Evolutionary conservation across 1,140 invertebrate species (phyloP), one percentile per base, ranked within the genome.

Genomic region (Druon quercuslanigerum): DNA sequence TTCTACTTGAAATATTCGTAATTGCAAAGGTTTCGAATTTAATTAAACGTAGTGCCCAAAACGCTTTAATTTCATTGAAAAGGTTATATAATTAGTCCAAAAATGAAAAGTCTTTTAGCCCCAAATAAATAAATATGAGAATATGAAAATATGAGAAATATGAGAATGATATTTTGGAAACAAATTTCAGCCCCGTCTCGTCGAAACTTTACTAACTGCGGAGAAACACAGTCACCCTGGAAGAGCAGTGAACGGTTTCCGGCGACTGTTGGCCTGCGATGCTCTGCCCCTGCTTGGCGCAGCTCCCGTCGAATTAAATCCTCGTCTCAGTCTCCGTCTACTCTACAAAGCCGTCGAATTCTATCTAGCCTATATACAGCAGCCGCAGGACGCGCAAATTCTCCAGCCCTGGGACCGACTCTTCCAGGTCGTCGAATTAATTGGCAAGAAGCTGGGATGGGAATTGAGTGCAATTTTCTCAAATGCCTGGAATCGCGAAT

Each of bases 401-500:
- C 90, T 92, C 74, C 94, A 96, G 83, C 94, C 95, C n/a, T 97
- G 96, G 96, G 93, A 94, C 71, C 94, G 94, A 80, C 92, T 97
- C 16, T 97, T 96, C 87, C 92, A 94, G 79, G 93, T 96, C 19
- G 90, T 97, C 5, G 94, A 95, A 88, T 89, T 95, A 71, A 94
- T 95, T 70, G 96, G 96, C 1, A 93, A 93, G 80, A 95, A 96
- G 86, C 90, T 97, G 51, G 93, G 93, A n/a, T 97, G 96, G 96
- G 96, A 97, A 79, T 85, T 93, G n/a, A 91, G 91, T 77, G 87
- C 85, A 51, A 82, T 93, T 50, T 93, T 92, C 73, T 66, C 86
- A 0, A 78, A 72, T 1, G 78, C 85, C 9, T 92, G 91, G 91
- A 90, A 84, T 74, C 82, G 85, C 16, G 90, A 91, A 19, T 19